Evolutionary conservation across 2,113 vertebrate genomes (phyloP).

Genomic region (Harpagus bidentatus): DNA sequence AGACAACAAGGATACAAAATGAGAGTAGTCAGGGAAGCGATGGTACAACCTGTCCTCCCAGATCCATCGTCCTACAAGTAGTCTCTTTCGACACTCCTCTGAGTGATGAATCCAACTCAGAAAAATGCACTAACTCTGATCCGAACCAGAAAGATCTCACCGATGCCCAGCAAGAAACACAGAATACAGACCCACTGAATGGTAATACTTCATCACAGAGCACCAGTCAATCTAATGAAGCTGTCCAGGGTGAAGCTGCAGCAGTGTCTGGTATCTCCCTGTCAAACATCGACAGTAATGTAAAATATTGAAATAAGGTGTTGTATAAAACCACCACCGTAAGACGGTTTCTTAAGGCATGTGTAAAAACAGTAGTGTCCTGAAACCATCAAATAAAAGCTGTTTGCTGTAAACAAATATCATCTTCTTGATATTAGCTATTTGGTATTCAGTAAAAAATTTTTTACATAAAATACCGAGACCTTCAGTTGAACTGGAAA

Average conservation of each 20-base stretch:
- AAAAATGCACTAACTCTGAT: slow-evolving; percentile 18
- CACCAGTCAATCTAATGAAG: background rate
- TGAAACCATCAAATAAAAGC: background rate
- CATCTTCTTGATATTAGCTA: background rate
- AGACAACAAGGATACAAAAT: slow-evolving; percentile 24
- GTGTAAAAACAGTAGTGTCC: background rate
- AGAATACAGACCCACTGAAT: slow-evolving; percentile 10
- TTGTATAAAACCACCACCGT: background rate
- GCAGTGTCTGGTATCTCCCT: slow-evolving; percentile 24
- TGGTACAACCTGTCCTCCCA: slow-evolving; percentile 9
- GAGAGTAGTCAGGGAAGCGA: slow-evolving; percentile 46
- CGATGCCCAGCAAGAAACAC: slow-evolving; percentile 24
- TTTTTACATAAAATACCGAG: background rate
- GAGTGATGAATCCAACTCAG: slow-evolving; percentile 22
- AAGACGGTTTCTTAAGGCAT: background rate
- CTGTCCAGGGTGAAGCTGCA: background rate
- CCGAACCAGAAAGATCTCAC: slow-evolving; percentile 14
- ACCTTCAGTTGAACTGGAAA: background rate
- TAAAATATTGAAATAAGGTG: background rate
- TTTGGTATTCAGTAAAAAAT: background rate
- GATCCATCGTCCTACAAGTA: slow-evolving; percentile 35
- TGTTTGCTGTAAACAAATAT: background rate
- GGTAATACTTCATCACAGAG: slow-evolving; percentile 21
- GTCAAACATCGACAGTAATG: background rate
- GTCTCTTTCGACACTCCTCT: slow-evolving; percentile 36